Evolutionary conservation across 2,797 vertebrate species (phyloP), one percentile per base, ranked within the genome.

Genomic region (Pipistrellus nathusii): DNA sequence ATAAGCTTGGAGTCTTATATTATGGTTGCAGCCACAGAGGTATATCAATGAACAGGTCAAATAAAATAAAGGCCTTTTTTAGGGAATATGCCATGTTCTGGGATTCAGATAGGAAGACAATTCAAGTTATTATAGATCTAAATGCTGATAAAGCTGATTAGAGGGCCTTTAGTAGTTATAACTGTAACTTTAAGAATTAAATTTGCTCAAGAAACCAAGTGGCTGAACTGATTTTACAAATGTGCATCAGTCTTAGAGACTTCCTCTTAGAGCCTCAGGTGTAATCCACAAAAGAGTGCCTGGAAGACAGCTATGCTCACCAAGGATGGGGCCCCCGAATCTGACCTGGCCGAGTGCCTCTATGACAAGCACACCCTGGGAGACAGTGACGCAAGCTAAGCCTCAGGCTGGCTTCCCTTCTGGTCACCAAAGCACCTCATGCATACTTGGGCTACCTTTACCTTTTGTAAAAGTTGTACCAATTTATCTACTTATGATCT

Each of bases 151-250:
- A 85, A 48, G 27, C 8, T 27, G 30, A 12, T 53, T 64, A 38
- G 51, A 66, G 27, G 30, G 0, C 3, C 21, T 85, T 51, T 83
- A 66, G 9, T 30, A 2, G 6, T 83, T 59, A 38, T 13, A 10
- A 10, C 8, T 68, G 3, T n/a, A 30, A 88, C 23, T 71, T 88
- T 57, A 57, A 85, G 27, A 92, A 48, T 46, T 80, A 75, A 90
- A 64, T 92, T 75, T 90, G 25, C 62, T 90, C 3, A 88, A 76
- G 73, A 92, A 71, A 55, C 71, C 57, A 90, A 73, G 53, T 66
- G 25, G 69, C 59, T n/a, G n/a, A 66, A 48, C 0, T 41, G 4
- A 10, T 80, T 94, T 78, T 48, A 30, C 68, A 82, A 66, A 48
- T 71, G 55, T 25, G 14, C 32, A 85, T 76, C 18, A 51, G n/a